Evolutionary conservation across 2,797 vertebrate species (phyloP).

Genomic region (Acridotheres tristis): DNA sequence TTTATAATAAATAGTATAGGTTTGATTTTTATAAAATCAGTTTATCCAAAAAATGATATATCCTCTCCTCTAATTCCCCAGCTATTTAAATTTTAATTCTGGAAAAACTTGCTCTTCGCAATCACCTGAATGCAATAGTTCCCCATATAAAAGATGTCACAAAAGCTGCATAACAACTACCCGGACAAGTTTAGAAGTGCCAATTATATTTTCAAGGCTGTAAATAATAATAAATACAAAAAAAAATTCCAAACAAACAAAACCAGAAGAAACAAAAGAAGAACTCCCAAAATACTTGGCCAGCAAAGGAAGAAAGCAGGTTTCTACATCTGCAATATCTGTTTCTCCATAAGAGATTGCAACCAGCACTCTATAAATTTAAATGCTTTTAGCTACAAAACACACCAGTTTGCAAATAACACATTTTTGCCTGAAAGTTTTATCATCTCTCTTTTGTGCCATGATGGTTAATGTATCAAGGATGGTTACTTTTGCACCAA

Average conservation of each 20-base stretch:
- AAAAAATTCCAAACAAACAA: background rate
- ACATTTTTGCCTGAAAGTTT: constrained; percentile 1
- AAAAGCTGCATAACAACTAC: background rate
- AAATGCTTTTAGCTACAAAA: background rate
- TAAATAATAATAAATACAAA: background rate
- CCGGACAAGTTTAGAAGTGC: background rate
- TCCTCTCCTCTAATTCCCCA: background rate
- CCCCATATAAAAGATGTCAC: background rate
- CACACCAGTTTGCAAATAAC: background rate
- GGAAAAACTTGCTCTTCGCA: background rate
- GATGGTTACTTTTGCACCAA: constrained; percentile 17
- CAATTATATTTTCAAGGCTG: background rate
- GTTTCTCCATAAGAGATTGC: background rate
- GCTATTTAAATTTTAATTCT: background rate
- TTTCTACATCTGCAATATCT: background rate
- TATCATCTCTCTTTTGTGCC: background rate
- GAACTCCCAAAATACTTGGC: background rate
- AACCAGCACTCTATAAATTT: background rate
- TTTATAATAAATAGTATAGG: background rate
- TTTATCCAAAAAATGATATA: background rate
- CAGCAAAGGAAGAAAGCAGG: background rate
- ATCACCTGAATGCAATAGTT: background rate
- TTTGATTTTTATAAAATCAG: background rate
- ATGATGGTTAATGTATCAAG: background rate
- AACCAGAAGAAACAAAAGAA: background rate